Evolutionary conservation across 2,113 vertebrate species (phyloP).

Genomic region (Herpailurus yagouaroundi): DNA sequence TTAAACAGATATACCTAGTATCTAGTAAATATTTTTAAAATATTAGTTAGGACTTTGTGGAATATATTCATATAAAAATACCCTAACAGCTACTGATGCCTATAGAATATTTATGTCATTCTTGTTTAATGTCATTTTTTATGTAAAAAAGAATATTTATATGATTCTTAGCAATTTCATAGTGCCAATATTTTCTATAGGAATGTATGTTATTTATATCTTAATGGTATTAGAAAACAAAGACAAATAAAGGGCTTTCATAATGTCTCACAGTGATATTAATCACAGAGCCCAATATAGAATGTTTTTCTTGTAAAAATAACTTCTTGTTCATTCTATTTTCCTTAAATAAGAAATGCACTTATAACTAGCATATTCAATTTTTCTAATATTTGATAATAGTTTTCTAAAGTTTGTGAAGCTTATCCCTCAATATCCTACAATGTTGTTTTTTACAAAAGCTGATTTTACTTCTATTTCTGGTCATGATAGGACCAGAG

Average conservation of each 20-base stretch:
- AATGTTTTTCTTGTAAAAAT: not conserved
- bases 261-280: conserved; percentile 7
- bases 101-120: not conserved
- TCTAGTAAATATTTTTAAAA: not conserved
- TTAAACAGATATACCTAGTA: not conserved
- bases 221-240: conserved; percentile 5
- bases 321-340: not conserved
- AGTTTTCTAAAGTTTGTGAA: not conserved
- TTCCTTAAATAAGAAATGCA: not conserved
- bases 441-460: not conserved
- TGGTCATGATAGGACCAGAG: not conserved
- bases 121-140: not conserved
- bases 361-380: not conserved
- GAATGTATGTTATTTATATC: conserved; percentile 11
- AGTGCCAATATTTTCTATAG: not conserved
- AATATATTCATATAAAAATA: not conserved
- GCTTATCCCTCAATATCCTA: not conserved
- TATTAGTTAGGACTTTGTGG: not conserved
- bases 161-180: not conserved
- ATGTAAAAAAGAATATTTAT: not conserved
- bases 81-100: not conserved
- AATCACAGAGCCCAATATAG: not conserved
- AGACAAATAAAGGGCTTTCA: not conserved
- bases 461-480: not conserved
- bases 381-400: not conserved